These are phyloP conservation scores for Blastobasis lacticolella DNA, from an alignment of 2,888 invertebrate species.

Conservation along the genomic window DNA sequence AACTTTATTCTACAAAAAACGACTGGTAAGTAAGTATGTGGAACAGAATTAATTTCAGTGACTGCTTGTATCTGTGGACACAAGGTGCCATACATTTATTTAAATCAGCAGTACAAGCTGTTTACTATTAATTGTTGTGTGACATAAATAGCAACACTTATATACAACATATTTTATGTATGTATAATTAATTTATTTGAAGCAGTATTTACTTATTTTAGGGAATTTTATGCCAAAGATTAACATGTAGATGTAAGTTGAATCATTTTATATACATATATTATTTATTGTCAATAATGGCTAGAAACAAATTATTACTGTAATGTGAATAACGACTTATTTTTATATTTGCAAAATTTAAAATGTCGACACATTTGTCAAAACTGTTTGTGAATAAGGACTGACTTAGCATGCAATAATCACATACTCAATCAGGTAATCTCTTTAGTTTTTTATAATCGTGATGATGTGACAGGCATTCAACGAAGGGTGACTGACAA, in stretches of 20 bases:
- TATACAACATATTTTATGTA: too few species aligned
- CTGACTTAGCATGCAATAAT: slow-evolving; percentile 48
- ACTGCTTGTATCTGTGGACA: too few species aligned
- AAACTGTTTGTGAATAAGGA: slow-evolving; percentile 57
- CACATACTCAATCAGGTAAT: slow-evolving; percentile 19
- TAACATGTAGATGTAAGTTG: slow-evolving; percentile 60
- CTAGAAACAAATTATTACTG: slow-evolving; percentile 69
- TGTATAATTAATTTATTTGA: slow-evolving; percentile 22
- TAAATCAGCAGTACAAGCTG: too few species aligned
- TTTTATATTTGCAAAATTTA: slow-evolving; percentile 58
- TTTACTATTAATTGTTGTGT: too few species aligned
- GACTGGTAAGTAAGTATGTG: too few species aligned
- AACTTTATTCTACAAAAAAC: too few species aligned
- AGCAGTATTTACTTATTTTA: slow-evolving; percentile 21
- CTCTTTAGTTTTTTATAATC: slow-evolving; percentile 5
- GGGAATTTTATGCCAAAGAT: slow-evolving; percentile 59
- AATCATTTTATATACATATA: neutral
- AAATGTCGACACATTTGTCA: slow-evolving; percentile 27
- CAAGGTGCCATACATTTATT: too few species aligned
- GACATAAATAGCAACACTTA: too few species aligned
- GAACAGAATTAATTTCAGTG: neutral
- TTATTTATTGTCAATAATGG: slow-evolving; percentile 25
- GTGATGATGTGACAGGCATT: neutral
- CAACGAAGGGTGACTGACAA: neutral
- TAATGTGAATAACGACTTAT: slow-evolving; percentile 40